phyloP scores from a whole-genome alignment of 2,888 invertebrate genomes.

The Tenthredo livida region DNA sequence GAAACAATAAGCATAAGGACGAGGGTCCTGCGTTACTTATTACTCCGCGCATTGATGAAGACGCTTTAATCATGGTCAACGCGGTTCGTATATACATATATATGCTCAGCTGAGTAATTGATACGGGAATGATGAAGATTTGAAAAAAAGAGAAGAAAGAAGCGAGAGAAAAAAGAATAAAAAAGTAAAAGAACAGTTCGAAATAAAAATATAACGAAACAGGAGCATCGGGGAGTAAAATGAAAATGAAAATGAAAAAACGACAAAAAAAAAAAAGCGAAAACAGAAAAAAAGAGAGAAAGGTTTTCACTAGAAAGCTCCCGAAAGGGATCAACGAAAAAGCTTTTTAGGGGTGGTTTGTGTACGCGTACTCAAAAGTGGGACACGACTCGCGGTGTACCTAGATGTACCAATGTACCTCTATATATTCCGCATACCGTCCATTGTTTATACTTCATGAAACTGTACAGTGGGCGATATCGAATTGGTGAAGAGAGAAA shows the following conservation, averaged over 20 bases:
- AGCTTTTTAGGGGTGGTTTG: neutral
- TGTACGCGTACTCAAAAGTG: neutral
- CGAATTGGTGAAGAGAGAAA: neutral
- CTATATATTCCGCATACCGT: neutral
- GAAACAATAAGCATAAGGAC: neutral
- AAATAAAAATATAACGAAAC: neutral
- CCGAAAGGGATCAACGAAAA: constrained; percentile 22
- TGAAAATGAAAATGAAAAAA: neutral
- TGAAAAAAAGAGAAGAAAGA: neutral
- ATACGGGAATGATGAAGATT: neutral
- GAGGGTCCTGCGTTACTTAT: neutral
- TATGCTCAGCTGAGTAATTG: neutral
- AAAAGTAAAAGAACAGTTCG: neutral
- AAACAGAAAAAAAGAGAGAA: neutral
- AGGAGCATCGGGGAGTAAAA: neutral
- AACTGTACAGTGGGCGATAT: neutral
- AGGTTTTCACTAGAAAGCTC: neutral
- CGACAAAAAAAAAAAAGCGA: neutral
- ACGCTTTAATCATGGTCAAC: constrained; percentile 10
- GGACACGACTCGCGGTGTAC: neutral
- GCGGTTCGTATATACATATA: neutral
- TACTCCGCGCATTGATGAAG: neutral
- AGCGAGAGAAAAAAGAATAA: neutral
- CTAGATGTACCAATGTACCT: neutral
- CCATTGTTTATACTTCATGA: constrained; percentile 15